Base-by-base conservation (phyloP, 2,888 invertebrate species). In the Poecilus cupreus region DNA sequence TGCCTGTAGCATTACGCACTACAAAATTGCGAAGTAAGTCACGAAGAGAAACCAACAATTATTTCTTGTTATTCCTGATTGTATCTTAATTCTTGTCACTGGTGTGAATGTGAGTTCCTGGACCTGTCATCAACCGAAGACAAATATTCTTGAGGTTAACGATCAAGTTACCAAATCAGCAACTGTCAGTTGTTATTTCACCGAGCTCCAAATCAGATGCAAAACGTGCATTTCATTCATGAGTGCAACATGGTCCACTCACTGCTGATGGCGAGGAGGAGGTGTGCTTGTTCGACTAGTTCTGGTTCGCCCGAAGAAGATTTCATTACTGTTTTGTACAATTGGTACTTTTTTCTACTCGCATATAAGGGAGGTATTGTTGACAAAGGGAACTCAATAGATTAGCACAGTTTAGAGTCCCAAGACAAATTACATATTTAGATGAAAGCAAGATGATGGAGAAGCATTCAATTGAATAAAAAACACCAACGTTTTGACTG, bases 151-250 rank as follows among this genome's bases (percentile, higher is more conserved):
- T 13, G 37, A 68, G 64, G 64, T 68, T 68, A 68, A 68, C 64
- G 64, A 68, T 68, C 64, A 68, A 37, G 64, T 68, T 68, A 68
- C 64, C 64, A 68, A 68, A 68, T 68, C 64, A 68, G 64, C 64
- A 16, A 68, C 64, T 68, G 64, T 68, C 64, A 68, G 64, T 68
- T 68, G 64, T 68, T 68, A 37, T 68, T 68, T 68, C 64, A 37
- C 37, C 37, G 64, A 32, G n/a, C 6, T 18, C 37, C 64, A 68
- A 60, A 68, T 68, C 64, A 68, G 64, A 68, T 68, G 18, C 64
- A 68, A 18, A 13, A 13, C 24, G 57, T 13, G 57, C 22, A 24
- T 24, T 24, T n/a, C 51, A 60, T 60, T 22, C 54, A 57, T 60
- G 60, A 43, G n/a, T 54, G 54, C 54, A 54, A 20, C 54, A 54